These are phyloP conservation scores for Orthochromis indermauri DNA, from an alignment of 2,113 vertebrate genomes.

Conservation along the genomic window DNA sequence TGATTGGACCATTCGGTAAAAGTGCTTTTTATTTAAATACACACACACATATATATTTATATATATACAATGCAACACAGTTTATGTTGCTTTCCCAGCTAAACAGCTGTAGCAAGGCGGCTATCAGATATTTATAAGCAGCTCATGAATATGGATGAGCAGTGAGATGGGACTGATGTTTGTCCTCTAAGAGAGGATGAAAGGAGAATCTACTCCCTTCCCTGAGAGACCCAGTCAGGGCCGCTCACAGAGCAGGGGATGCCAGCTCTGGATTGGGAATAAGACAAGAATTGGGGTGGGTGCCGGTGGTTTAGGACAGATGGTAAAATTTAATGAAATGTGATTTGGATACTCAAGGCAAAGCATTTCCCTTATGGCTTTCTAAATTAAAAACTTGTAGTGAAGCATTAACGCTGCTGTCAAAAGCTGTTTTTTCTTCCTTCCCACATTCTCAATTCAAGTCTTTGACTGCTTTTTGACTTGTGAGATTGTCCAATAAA, in stretches of 20 bases:
- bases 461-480: not conserved
- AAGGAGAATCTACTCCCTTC: conserved; percentile 74
- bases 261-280: conserved; percentile 21
- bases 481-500: not conserved
- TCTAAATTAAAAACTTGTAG: conserved; percentile 31
- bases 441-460: not conserved
- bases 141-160: conserved; percentile 78
- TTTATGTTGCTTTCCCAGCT: conserved; percentile 58
- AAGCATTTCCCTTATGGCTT: conserved; percentile 21
- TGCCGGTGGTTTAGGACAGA: conserved; percentile 29
- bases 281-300: conserved; percentile 9
- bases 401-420: conserved; percentile 14
- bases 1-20: not conserved
- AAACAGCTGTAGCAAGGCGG: conserved; percentile 72
- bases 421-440: not conserved
- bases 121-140: conserved; percentile 81
- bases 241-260: conserved; percentile 38
- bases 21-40: not conserved
- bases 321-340: conserved; percentile 52
- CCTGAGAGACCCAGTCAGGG: conserved; percentile 65
- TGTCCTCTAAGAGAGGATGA: conserved; percentile 81
- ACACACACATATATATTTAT: not conserved
- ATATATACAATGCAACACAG: not conserved
- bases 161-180: conserved; percentile 76
- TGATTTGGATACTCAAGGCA: conserved; percentile 43